A percentile compares a stretch with the other conserved stretches of the same genome.
Conservation (phyloP, 2,113 vertebrate species). For the Hydropotes inermis region DNA sequence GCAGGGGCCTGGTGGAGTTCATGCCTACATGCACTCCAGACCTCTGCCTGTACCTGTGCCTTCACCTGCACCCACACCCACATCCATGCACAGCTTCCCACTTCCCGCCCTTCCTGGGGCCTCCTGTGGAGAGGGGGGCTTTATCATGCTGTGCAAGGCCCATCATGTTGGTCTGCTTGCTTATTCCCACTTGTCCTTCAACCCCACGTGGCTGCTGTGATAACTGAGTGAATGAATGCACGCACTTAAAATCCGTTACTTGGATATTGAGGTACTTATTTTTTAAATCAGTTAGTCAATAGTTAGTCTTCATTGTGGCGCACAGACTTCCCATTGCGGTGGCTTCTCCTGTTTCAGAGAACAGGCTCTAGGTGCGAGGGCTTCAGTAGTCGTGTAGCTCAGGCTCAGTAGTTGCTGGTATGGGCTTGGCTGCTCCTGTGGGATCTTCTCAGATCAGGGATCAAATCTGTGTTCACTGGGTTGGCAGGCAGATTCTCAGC, state of each 20-base stretch:
- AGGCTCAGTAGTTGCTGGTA: not conserved
- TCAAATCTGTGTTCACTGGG: not conserved
- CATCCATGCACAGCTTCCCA: not conserved
- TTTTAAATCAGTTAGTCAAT: not conserved
- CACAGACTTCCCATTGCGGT: not conserved
- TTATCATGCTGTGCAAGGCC: accelerated
- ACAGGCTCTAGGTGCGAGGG: not conserved
- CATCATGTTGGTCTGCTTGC: not conserved
- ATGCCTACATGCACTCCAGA: too few species aligned
- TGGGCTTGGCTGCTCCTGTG: not conserved
- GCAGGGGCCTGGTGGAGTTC: too few species aligned
- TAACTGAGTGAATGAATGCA: not conserved
- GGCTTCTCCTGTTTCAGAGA: not conserved
- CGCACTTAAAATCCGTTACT: too few species aligned
- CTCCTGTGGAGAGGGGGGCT: accelerated
- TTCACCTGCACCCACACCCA: accelerated
- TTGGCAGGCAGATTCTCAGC: not conserved
- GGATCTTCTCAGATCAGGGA: not conserved
- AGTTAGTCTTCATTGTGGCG: not conserved
- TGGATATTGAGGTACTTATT: not conserved
- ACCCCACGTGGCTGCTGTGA: not conserved
- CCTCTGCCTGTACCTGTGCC: not conserved
- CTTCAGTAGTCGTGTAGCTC: not conserved
- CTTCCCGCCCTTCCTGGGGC: not conserved
- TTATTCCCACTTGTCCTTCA: not conserved